Percentiles rank a stretch among this genome's conserved stretches.
phyloP scores from a whole-genome alignment of 2,113 vertebrate species.

The Pseudopodoces humilis region DNA sequence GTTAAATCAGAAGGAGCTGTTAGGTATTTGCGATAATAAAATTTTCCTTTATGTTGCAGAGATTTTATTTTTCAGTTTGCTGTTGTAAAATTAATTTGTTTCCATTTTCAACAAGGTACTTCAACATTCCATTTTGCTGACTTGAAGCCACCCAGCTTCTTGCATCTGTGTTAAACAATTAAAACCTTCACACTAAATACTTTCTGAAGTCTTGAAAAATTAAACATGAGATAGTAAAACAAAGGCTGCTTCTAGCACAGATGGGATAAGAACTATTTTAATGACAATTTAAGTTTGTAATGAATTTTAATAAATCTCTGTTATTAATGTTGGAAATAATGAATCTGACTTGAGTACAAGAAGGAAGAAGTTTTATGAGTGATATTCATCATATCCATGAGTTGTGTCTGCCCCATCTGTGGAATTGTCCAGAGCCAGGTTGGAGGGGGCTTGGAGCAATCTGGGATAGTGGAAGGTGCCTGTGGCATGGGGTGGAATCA shows the following conservation, averaged over 20 bases:
- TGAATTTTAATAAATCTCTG: background rate
- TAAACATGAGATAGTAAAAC: background rate
- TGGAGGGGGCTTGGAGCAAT: accelerated
- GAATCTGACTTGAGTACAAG: background rate
- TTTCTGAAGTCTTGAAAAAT: background rate
- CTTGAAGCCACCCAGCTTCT: background rate
- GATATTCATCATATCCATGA: background rate
- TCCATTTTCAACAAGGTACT: conserved; percentile 3
- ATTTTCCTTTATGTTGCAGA: conserved; percentile 20
- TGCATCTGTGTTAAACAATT: conserved; percentile 29
- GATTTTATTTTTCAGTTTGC: conserved; percentile 41
- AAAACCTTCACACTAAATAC: background rate
- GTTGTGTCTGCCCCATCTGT: background rate
- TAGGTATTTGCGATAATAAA: conserved; percentile 38
- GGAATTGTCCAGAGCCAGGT: background rate
- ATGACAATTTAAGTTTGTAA: background rate
- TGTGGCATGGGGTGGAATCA: accelerated
- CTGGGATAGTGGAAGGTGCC: background rate
- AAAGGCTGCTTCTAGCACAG: background rate
- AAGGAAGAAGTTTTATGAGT: background rate
- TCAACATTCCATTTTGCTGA: conserved; percentile 27
- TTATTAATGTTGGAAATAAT: background rate
- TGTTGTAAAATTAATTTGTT: conserved; percentile 53
- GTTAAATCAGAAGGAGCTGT: conserved; percentile 33
- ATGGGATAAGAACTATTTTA: background rate